phyloP scores from a whole-genome alignment of 2,113 vertebrate species.

The Manacus vitellinus region DNA sequence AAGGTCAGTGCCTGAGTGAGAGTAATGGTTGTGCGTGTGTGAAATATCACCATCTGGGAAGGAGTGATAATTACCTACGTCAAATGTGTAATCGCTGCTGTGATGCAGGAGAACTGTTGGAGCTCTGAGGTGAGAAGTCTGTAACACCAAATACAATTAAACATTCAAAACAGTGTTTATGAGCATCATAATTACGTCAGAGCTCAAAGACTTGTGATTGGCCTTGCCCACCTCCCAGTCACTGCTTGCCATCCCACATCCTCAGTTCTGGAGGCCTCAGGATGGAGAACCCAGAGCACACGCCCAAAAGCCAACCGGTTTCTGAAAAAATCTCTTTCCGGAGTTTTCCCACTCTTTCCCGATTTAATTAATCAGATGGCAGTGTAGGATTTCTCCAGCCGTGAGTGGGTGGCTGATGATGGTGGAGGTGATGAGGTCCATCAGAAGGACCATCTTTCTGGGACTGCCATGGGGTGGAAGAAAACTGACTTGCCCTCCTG shows the following conservation, averaged over 20 bases:
- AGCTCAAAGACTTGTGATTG: not conserved
- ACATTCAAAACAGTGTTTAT: not conserved
- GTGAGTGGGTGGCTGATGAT: not conserved
- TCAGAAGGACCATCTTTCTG: not conserved
- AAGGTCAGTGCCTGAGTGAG: not conserved
- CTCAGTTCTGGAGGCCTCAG: not conserved
- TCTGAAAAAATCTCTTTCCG: not conserved
- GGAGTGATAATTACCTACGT: not conserved
- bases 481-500: not conserved
- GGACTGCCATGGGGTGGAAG: not conserved
- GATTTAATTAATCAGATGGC: not conserved
- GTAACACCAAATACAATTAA: not conserved
- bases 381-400: not conserved
- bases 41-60: not conserved
- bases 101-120: not conserved
- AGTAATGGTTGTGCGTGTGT: not conserved
- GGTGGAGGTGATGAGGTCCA: not conserved
- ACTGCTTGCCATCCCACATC: not conserved
- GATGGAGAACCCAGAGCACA: rapidly evolving
- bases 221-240: not conserved
- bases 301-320: not conserved
- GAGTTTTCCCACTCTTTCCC: not conserved
- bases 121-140: not conserved
- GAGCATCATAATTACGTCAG: not conserved
- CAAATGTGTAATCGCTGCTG: not conserved